Conservation (phyloP, 2,797 vertebrate genomes). For the Psittacula derbiana region DNA sequence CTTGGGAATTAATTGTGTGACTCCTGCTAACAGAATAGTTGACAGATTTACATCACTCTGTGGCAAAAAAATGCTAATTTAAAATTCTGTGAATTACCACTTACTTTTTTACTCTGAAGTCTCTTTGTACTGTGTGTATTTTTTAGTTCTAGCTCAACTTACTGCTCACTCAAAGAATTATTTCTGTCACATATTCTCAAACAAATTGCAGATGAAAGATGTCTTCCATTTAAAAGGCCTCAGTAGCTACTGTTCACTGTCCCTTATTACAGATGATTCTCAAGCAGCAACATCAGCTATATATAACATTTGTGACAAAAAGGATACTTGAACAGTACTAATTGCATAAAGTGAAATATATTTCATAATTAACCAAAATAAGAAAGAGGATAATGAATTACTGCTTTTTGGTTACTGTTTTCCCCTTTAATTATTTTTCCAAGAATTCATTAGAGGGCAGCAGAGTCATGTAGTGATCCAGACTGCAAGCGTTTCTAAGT, state of each 20-base stretch:
- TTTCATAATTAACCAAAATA: background rate
- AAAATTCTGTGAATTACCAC: background rate
- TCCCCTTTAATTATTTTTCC: background rate
- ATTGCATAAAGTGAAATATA: background rate
- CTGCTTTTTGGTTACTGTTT: background rate
- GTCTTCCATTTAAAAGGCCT: background rate
- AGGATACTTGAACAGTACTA: background rate
- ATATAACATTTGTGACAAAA: background rate
- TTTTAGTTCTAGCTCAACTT: background rate
- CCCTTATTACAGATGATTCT: background rate
- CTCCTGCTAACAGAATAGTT: background rate
- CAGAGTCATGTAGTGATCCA: background rate
- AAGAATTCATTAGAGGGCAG: constrained; percentile 53
- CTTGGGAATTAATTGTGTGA: background rate
- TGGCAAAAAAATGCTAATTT: background rate
- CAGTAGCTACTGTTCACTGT: background rate
- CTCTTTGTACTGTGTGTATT: background rate
- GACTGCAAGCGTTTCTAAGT: background rate
- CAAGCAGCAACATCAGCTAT: background rate
- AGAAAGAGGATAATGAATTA: background rate
- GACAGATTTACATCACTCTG: background rate
- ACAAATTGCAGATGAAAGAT: background rate
- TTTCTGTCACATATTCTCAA: background rate
- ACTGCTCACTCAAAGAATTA: background rate
- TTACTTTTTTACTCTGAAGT: background rate